Conservation (phyloP, 2,113 vertebrate genomes). For the Perca fluviatilis region DNA sequence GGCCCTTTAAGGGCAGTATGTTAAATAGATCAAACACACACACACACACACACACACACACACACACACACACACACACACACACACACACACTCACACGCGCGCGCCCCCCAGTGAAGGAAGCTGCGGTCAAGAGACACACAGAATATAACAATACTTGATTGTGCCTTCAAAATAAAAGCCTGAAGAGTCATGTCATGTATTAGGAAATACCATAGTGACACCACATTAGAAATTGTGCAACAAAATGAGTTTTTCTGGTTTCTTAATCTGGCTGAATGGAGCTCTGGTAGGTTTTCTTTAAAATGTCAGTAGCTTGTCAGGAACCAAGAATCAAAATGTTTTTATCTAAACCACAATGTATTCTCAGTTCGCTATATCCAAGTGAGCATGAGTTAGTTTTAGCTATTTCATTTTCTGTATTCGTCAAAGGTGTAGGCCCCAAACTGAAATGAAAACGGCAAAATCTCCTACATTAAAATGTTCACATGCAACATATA, state of each 20-base stretch:
- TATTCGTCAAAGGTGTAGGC: background rate
- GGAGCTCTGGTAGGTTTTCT: background rate
- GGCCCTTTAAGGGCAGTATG: slow-evolving; percentile 77
- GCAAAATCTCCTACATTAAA: background rate
- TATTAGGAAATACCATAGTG: background rate
- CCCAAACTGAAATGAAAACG: background rate
- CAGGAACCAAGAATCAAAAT: slow-evolving; percentile 1
- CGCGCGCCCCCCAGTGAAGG: slow-evolving; percentile 32
- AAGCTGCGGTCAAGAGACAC: slow-evolving; percentile 42
- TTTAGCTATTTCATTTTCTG: background rate
- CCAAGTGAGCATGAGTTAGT: background rate
- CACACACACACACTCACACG: slow-evolving; percentile 13
- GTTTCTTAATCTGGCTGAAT: background rate
- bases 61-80: slow-evolving; percentile 21
- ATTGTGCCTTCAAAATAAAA: slow-evolving; percentile 70
- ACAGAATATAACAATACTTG: background rate
- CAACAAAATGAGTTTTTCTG: background rate
- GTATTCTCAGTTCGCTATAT: slow-evolving; percentile 8
- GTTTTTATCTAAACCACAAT: background rate
- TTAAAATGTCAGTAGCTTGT: slow-evolving; percentile 6
- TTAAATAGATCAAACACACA: slow-evolving; percentile 65
- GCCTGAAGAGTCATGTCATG: background rate
- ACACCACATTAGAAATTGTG: background rate
- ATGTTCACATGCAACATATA: background rate
- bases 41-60: slow-evolving; percentile 11